Conservation (phyloP, 2,888 invertebrate species). For the Drosophila glabriapex region DNA sequence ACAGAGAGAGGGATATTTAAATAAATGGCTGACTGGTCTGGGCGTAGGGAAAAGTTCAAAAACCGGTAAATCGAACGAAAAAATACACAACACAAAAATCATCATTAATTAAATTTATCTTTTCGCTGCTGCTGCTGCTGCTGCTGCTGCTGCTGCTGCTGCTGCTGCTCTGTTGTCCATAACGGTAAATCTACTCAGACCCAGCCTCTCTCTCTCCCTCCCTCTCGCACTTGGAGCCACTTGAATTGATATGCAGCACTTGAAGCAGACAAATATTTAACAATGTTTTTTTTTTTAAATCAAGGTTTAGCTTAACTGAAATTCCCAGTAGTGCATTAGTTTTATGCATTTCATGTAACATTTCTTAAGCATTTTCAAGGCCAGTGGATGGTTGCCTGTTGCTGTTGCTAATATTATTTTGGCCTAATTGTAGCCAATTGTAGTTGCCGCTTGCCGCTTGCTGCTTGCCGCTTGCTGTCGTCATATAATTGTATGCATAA, state of each 20-base stretch:
- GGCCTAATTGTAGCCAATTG: conserved; percentile 63
- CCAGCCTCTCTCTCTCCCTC: background rate
- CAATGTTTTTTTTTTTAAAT: conserved; percentile 32
- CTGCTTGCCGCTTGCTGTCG: conserved; percentile 23
- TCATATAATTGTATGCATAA: conserved; percentile 59
- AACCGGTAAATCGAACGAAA: conserved; percentile 68
- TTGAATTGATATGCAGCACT: conserved; percentile 39
- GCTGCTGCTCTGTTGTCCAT: conserved; percentile 26
- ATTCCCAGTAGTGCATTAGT: conserved; percentile 44
- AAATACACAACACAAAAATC: conserved; percentile 51
- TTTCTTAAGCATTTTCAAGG: conserved; percentile 70
- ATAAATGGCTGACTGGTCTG: conserved; percentile 33
- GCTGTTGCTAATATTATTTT: conserved; percentile 52
- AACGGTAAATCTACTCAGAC: conserved; percentile 55
- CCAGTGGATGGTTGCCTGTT: conserved; percentile 25
- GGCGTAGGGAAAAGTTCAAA: conserved; percentile 70
- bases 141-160: no score
- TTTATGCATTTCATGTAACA: conserved; percentile 75
- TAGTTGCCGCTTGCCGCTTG: conserved; percentile 25
- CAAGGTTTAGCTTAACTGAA: conserved; percentile 6
- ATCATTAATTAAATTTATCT: conserved; percentile 73
- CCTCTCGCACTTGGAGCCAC: conserved; percentile 2
- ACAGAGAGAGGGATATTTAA: conserved; percentile 20
- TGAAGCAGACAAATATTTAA: conserved; percentile 18
- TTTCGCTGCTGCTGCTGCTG: conserved; percentile 23